These are phyloP conservation scores for Lagopus muta DNA, from an alignment of 2,113 vertebrate genomes.

Conservation along the genomic window DNA sequence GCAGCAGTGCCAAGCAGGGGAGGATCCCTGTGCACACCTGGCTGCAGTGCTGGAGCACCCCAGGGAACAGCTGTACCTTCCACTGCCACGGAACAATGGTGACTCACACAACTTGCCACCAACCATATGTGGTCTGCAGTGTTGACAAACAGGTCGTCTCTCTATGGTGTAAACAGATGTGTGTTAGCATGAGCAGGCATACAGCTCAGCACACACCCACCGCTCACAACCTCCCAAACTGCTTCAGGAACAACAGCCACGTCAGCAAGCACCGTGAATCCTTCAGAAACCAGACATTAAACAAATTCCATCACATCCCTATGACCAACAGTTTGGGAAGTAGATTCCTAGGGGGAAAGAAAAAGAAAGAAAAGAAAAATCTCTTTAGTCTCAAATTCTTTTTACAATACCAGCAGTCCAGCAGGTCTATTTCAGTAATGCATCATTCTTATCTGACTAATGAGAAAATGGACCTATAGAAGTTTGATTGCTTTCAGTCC, in stretches of 20 bases:
- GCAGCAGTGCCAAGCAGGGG: background rate
- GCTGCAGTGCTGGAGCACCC: no score
- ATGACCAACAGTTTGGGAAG: background rate
- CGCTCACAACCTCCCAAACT: background rate
- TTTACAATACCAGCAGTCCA: background rate
- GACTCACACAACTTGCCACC: background rate
- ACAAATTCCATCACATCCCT: background rate
- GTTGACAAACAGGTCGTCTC: background rate
- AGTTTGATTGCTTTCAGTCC: background rate
- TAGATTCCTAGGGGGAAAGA: background rate
- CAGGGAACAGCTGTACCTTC: background rate
- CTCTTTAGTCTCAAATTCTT: background rate
- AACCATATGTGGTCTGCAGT: background rate
- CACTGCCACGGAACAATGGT: background rate
- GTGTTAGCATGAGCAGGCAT: background rate
- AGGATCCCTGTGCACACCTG: background rate
- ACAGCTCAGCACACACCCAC: background rate
- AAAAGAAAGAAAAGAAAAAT: no score
- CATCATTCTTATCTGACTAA: rapidly evolving
- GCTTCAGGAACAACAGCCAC: background rate
- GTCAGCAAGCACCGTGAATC: background rate
- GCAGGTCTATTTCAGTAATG: background rate
- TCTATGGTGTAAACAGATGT: background rate
- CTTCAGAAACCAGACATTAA: rapidly evolving
- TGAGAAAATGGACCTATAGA: background rate